Evolutionary conservation across 1,140 invertebrate species (phyloP).

Genomic region (Drosophila littoralis): DNA sequence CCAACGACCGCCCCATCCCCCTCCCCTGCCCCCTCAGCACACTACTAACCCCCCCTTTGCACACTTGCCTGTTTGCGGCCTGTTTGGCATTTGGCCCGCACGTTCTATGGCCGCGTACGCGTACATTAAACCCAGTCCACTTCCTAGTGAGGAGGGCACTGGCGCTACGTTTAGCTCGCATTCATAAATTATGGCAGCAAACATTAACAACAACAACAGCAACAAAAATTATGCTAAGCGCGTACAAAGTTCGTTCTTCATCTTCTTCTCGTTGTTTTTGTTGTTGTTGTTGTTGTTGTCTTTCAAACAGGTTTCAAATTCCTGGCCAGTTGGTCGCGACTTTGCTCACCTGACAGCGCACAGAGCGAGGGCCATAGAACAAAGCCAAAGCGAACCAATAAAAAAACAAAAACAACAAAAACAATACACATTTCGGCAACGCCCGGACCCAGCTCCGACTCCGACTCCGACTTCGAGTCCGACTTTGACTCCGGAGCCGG

Average conservation of each 20-base stretch:
- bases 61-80: not conserved
- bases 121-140: slow-evolving; percentile 68
- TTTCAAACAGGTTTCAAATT: slow-evolving; percentile 81
- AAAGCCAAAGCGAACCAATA: slow-evolving; percentile 46
- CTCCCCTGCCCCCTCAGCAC: too few relatives aligned
- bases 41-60: too few relatives aligned
- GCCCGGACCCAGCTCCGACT: slow-evolving; percentile 4
- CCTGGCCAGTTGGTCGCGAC: slow-evolving; percentile 60
- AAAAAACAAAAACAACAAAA: slow-evolving; percentile 11
- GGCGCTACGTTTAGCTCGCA: slow-evolving; percentile 72
- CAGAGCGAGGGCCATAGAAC: slow-evolving; percentile 33
- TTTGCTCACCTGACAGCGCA: slow-evolving; percentile 55
- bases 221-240: slow-evolving; percentile 73
- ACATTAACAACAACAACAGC: slow-evolving; percentile 34
- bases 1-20: too few relatives aligned
- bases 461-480: slow-evolving; percentile 37
- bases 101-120: slow-evolving; percentile 55
- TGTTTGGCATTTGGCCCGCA: slow-evolving; percentile 35
- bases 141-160: slow-evolving; percentile 76
- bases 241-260: slow-evolving; percentile 53
- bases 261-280: not conserved
- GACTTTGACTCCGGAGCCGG: not conserved
- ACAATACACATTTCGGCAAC: not conserved
- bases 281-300: slow-evolving; percentile 10
- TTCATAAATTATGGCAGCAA: slow-evolving; percentile 73